These are phyloP conservation scores for Habropoda laboriosa DNA, from an alignment of 1,140 invertebrate genomes.

Conservation along the genomic window DNA sequence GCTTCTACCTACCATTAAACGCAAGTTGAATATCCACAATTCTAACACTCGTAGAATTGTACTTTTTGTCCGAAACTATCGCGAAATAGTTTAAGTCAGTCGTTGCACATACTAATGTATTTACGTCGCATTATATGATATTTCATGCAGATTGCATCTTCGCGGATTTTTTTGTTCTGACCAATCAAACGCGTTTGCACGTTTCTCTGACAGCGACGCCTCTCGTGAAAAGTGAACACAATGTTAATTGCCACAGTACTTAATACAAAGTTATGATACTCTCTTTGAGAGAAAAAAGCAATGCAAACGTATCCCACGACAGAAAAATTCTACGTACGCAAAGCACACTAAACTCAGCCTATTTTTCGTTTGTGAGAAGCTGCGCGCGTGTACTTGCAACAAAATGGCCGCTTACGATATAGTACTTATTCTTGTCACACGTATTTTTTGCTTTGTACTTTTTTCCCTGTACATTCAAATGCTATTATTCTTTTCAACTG, in stretches of 20 bases:
- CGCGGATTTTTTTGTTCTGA: constrained; percentile 55
- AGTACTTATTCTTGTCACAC: not conserved
- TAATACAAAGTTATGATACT: not conserved
- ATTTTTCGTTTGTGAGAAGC: constrained; percentile 45
- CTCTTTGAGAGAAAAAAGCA: not conserved
- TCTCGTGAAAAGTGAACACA: not conserved
- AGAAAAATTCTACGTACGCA: constrained; percentile 39
- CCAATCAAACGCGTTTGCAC: constrained; percentile 50
- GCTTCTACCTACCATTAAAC: constrained; percentile 2
- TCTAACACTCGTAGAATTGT: not conserved
- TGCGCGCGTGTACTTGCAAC: constrained; percentile 40
- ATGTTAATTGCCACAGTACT: not conserved
- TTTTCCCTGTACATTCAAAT: not conserved
- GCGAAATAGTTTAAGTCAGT: not conserved
- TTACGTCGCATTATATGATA: constrained; percentile 32
- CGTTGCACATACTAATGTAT: not conserved
- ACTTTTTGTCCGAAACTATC: not conserved
- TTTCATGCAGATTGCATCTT: constrained; percentile 38
- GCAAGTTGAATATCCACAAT: not conserved
- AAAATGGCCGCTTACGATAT: constrained; percentile 36
- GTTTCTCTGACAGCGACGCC: constrained; percentile 43
- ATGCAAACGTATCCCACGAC: not conserved
- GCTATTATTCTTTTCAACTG: not conserved
- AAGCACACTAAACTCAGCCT: constrained; percentile 22
- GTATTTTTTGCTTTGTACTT: not conserved